phyloP scores from a whole-genome alignment of 2,113 vertebrate genomes.

The Leuciscus idus region DNA sequence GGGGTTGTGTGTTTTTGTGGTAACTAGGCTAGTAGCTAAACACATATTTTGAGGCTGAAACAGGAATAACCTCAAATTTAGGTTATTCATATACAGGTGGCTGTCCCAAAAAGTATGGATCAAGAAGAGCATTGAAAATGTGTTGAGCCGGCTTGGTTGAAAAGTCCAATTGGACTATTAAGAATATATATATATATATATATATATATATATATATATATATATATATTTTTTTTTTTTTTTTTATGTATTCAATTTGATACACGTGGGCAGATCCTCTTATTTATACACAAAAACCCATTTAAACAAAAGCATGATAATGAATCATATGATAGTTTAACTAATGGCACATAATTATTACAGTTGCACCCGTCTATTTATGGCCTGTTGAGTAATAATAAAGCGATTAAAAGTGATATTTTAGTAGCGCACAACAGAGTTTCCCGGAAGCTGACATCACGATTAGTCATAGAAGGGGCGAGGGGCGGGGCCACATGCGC shows the following conservation, averaged over 20 bases:
- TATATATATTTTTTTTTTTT: too few relatives aligned
- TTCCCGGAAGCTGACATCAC: conserved; percentile 9
- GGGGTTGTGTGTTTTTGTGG: neutral
- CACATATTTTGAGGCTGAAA: conserved; percentile 1
- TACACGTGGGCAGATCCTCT: neutral
- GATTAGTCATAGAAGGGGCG: neutral
- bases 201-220: too few relatives aligned
- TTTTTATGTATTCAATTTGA: neutral
- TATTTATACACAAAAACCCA: neutral
- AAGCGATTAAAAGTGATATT: conserved; percentile 6
- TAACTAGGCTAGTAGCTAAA: neutral
- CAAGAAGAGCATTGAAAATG: neutral
- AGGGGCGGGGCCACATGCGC: neutral
- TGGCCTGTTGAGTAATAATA: neutral
- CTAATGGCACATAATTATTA: neutral
- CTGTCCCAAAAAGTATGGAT: neutral
- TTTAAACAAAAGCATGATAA: neutral
- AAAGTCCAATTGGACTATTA: neutral
- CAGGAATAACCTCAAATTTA: neutral
- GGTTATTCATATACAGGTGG: neutral
- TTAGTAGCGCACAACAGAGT: neutral
- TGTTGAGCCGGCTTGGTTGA: neutral
- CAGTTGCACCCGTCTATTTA: neutral
- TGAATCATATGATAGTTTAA: neutral
- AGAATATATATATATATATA: neutral